Base-by-base conservation (phyloP, 2,888 invertebrate species). In the Cantharis rustica region DNA sequence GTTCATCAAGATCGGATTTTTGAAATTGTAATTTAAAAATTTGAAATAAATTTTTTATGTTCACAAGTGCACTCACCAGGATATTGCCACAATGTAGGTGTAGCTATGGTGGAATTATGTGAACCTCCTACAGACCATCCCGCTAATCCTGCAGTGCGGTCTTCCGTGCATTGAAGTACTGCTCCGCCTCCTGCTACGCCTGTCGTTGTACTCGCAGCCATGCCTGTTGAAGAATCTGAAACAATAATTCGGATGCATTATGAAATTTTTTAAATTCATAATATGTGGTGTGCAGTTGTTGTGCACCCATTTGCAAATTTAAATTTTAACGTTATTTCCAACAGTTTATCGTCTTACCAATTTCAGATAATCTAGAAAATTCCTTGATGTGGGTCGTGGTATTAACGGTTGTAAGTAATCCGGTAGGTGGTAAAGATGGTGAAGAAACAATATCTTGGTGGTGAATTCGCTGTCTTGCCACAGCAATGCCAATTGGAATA, bases 401-500 rank as follows among this genome's bases (percentile, higher is more conserved):
- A 78, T 84, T 84, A 73, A 86, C 83, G 15, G 87, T 85, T 63
- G 91, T 89, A 75, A 91, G 89, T 70, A 86, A 83, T 17, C 86
- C 86, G 62, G 85, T 81, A 64, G 86, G 86, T 20, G 85, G 86
- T 72, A 86, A 76, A 23, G 86, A 86, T 27, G 87, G 87, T 69
- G 87, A 86, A n/a, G 85, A 84, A 90, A 91, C 84, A 73, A 86
- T 80, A 79, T 87, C 86, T 72, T 86, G 85, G 62, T 85, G 92
- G 84, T 93, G 93, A 79, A 92, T 90, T 84, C 95, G 90, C 86
- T 95, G 95, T 81, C 95, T 90, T 69, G 95, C 95, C 80, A 95
- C 94, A 31, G 95, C 95, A 82, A 96, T 95, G 76, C 95, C 95
- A 82, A 96, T 94, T 82, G 95, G 95, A 87, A 95, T 95, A 78